Conservation (phyloP, 2,888 invertebrate species). For the Pinctada fucata region DNA sequence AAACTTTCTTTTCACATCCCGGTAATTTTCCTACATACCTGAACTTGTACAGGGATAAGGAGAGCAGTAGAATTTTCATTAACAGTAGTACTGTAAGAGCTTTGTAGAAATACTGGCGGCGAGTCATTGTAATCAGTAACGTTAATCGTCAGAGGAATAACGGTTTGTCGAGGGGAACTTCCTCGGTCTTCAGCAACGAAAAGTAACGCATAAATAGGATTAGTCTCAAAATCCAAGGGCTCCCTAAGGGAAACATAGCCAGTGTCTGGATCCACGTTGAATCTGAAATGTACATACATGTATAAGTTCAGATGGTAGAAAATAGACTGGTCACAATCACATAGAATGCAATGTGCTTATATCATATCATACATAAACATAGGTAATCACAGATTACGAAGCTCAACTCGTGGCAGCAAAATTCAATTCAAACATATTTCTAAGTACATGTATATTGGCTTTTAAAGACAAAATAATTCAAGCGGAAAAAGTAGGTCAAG, state of each 20-base stretch:
- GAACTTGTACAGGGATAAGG: conserved; percentile 39
- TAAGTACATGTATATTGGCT: no score
- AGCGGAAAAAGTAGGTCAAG: no score
- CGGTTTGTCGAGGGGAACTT: conserved; percentile 12
- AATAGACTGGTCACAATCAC: no score
- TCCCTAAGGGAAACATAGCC: conserved; percentile 37
- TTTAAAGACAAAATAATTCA: no score
- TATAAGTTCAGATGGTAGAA: no score
- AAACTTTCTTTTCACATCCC: no score
- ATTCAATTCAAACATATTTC: no score
- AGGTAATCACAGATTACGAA: no score
- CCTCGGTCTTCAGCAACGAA: conserved; percentile 33
- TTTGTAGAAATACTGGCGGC: conserved; percentile 36
- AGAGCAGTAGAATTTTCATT: conserved; percentile 31
- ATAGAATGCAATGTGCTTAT: no score
- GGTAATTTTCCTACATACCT: conserved; percentile 31
- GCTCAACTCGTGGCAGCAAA: no score
- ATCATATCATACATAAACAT: no score
- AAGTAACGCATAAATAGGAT: conserved; percentile 9
- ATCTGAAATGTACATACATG: conserved; percentile 75
- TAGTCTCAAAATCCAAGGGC: conserved; percentile 44
- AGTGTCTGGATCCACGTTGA: conserved; percentile 85
- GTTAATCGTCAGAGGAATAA: conserved; percentile 33
- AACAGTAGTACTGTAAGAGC: conserved; percentile 33
- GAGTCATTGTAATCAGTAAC: conserved; percentile 40